These are phyloP conservation scores for Aphidius ervi DNA, from an alignment of 1,140 invertebrate species.

Conservation along the genomic window DNA sequence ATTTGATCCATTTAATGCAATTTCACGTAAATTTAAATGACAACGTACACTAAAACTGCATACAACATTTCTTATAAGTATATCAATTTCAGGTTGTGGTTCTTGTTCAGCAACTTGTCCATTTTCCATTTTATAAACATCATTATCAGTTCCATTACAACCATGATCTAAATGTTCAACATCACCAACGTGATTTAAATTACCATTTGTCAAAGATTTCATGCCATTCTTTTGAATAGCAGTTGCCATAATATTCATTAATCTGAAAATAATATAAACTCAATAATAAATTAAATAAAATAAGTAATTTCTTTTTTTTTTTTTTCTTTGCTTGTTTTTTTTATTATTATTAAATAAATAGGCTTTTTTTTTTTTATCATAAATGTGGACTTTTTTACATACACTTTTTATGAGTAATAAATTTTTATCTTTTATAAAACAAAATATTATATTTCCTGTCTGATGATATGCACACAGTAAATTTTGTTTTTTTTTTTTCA, in stretches of 20 bases:
- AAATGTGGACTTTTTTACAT: too few relatives aligned
- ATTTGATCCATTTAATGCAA: conserved; percentile 88
- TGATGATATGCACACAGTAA: too few relatives aligned
- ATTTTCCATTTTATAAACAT: conserved; percentile 30
- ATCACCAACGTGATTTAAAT: conserved; percentile 52
- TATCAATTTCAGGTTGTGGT: conserved; percentile 74
- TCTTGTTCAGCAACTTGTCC: conserved; percentile 47
- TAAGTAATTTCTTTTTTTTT: not conserved
- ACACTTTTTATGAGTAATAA: too few relatives aligned
- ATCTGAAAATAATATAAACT: conserved; percentile 28
- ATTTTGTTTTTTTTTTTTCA: too few relatives aligned
- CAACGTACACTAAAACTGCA: conserved; percentile 96
- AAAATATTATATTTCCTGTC: too few relatives aligned
- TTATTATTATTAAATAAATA: too few relatives aligned
- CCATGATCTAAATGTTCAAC: conserved; percentile 48
- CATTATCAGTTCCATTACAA: conserved; percentile 35
- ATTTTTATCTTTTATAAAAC: too few relatives aligned
- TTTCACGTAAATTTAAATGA: conserved; percentile 92
- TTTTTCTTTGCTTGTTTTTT: not conserved
- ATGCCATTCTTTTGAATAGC: conserved; percentile 71
- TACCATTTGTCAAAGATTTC: conserved; percentile 60
- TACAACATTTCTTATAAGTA: conserved; percentile 98
- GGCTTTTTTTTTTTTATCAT: too few relatives aligned
- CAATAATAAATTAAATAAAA: too few relatives aligned
- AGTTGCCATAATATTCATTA: conserved; percentile 61